These are phyloP conservation scores for Papilio protenor DNA, from an alignment of 2,888 invertebrate genomes.

Conservation along the genomic window DNA sequence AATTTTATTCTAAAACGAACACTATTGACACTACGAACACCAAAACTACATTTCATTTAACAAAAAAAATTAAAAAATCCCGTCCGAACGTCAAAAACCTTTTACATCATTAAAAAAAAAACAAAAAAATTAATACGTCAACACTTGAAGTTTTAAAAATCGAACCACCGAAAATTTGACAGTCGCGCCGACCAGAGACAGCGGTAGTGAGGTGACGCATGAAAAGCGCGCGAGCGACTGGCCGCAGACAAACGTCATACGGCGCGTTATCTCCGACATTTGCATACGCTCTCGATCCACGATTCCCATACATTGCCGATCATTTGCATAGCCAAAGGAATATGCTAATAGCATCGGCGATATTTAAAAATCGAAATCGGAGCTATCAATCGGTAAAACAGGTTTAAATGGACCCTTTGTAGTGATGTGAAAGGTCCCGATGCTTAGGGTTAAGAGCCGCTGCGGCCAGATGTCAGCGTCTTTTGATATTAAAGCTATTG, in stretches of 20 bases:
- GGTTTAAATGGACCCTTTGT: constrained; percentile 76
- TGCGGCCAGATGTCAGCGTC: constrained; percentile 76
- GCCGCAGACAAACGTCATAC: constrained; percentile 71
- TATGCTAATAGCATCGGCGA: constrained; percentile 78
- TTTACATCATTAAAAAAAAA: constrained; percentile 16
- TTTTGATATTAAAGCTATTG: constrained; percentile 73
- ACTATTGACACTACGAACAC: constrained; percentile 9
- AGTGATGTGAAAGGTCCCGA: constrained; percentile 51
- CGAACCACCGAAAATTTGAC: constrained; percentile 53
- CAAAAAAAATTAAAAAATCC: background rate
- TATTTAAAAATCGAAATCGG: constrained; percentile 75
- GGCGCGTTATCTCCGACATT: constrained; percentile 77
- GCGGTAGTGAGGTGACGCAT: constrained; percentile 66
- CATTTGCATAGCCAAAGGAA: constrained; percentile 79
- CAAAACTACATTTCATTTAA: background rate
- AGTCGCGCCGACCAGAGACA: constrained; percentile 54
- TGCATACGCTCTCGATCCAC: constrained; percentile 68
- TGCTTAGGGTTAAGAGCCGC: constrained; percentile 75
- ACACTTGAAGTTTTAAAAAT: constrained; percentile 39
- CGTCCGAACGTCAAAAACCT: background rate
- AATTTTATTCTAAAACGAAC: constrained; percentile 57
- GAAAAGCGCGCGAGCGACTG: constrained; percentile 80
- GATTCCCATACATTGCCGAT: constrained; percentile 75
- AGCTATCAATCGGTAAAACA: constrained; percentile 81
- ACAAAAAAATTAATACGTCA: constrained; percentile 24